These are phyloP conservation scores for Microplitis manilae DNA, from an alignment of 2,888 invertebrate species.

Conservation along the genomic window DNA sequence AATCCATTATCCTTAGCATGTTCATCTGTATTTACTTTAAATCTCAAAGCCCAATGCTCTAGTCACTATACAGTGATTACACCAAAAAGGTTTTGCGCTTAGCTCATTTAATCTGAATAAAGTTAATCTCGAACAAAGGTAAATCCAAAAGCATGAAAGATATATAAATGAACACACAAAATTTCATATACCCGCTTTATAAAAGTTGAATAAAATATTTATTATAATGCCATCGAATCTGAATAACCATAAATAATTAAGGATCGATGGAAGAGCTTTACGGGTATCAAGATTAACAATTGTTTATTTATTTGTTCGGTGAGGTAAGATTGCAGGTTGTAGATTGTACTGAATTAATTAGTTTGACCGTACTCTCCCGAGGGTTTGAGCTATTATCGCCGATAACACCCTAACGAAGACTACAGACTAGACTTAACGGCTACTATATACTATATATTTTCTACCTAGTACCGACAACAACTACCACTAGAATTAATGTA, in stretches of 20 bases:
- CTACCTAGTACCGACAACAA: slow-evolving; percentile 1
- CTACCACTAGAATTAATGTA: background rate
- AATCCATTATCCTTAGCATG: slow-evolving; percentile 32
- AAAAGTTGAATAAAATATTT: no score
- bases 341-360: slow-evolving; percentile 37
- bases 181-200: no score
- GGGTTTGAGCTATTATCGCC: slow-evolving; percentile 30
- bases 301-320: slow-evolving; percentile 9
- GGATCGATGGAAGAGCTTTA: no score
- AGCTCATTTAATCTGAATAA: slow-evolving; percentile 7
- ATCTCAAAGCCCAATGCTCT: background rate
- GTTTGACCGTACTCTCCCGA: slow-evolving; percentile 23
- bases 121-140: slow-evolving; percentile 9
- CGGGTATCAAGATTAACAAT: background rate
- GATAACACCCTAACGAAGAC: slow-evolving; percentile 10
- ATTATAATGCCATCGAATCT: no score
- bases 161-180: no score
- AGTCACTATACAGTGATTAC: background rate
- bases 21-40: slow-evolving; percentile 31
- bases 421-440: background rate
- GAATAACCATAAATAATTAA: no score
- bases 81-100: slow-evolving; percentile 4
- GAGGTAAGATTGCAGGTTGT: slow-evolving; percentile 8
- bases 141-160: no score
- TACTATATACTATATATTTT: slow-evolving; percentile 14